These are phyloP conservation scores for Thalassophryne amazonica DNA, from an alignment of 2,797 vertebrate species.

Conservation along the genomic window DNA sequence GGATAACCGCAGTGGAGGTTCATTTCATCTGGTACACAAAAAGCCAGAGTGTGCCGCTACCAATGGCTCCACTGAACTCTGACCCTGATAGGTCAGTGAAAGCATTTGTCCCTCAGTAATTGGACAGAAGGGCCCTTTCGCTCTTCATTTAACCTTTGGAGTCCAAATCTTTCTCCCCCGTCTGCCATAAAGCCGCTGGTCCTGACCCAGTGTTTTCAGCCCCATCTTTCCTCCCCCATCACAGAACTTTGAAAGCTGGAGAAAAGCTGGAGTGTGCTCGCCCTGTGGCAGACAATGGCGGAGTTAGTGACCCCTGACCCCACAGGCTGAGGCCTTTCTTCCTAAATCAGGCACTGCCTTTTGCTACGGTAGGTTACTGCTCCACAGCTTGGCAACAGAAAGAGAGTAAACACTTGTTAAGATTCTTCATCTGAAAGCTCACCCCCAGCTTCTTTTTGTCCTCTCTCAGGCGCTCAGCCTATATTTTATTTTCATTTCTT, in stretches of 20 bases:
- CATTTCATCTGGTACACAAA: slow-evolving; percentile 83
- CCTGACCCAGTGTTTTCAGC: slow-evolving; percentile 83
- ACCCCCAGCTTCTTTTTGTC: slow-evolving; percentile 57
- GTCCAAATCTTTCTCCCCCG: slow-evolving; percentile 69
- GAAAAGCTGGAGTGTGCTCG: slow-evolving; percentile 86
- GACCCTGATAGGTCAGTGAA: slow-evolving; percentile 75
- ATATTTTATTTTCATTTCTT: slow-evolving; percentile 36
- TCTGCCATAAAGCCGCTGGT: slow-evolving; percentile 75
- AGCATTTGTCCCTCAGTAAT: slow-evolving; percentile 83
- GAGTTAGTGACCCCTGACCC: slow-evolving; percentile 85
- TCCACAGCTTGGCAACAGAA: slow-evolving; percentile 73
- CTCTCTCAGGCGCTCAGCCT: slow-evolving; percentile 32
- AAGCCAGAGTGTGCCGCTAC: slow-evolving; percentile 78
- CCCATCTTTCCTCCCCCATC: slow-evolving; percentile 80
- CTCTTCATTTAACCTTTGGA: slow-evolving; percentile 85
- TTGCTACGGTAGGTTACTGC: slow-evolving; percentile 78
- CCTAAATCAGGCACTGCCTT: slow-evolving; percentile 76
- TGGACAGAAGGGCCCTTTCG: slow-evolving; percentile 87
- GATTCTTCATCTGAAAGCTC: slow-evolving; percentile 68
- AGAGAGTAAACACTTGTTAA: slow-evolving; percentile 78
- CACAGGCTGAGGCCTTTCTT: slow-evolving; percentile 76
- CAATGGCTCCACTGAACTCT: slow-evolving; percentile 78
- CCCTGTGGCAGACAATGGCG: slow-evolving; percentile 80
- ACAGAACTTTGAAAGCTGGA: slow-evolving; percentile 78
- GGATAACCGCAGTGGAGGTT: slow-evolving; percentile 83